phyloP scores from a whole-genome alignment of 1,140 invertebrate genomes.

The Melipona quadrifasciata region DNA sequence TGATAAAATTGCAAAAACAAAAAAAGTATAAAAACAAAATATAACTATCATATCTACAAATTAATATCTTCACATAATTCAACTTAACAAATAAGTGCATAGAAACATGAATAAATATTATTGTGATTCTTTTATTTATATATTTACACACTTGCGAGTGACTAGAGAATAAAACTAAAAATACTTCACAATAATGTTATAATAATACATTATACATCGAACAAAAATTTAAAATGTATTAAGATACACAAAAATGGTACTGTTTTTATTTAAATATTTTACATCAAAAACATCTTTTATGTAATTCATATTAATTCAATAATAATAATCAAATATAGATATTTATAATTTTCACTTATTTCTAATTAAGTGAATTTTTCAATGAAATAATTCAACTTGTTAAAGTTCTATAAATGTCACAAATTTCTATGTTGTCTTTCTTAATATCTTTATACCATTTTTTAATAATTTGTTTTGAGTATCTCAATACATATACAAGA shows the following conservation, averaged over 20 bases:
- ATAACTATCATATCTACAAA: neutral
- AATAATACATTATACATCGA: neutral
- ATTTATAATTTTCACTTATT: neutral
- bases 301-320: too few relatives aligned
- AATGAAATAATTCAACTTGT: neutral
- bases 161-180: conserved; percentile 29
- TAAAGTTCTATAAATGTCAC: neutral
- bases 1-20: neutral
- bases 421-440: neutral
- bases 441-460: neutral
- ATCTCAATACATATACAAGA: conserved; percentile 33
- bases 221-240: conserved; percentile 13
- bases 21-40: neutral
- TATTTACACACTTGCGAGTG: conserved; percentile 30
- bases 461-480: neutral
- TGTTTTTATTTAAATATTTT: neutral
- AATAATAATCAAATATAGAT: neutral
- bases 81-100: neutral
- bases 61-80: neutral
- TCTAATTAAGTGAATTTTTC: neutral
- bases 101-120: conserved; percentile 10
- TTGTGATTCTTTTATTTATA: conserved; percentile 29
- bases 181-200: neutral
- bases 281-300: too few relatives aligned
- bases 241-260: conserved; percentile 18